Conservation (phyloP, 2,888 invertebrate genomes). For the Stenotaenia linearis region DNA sequence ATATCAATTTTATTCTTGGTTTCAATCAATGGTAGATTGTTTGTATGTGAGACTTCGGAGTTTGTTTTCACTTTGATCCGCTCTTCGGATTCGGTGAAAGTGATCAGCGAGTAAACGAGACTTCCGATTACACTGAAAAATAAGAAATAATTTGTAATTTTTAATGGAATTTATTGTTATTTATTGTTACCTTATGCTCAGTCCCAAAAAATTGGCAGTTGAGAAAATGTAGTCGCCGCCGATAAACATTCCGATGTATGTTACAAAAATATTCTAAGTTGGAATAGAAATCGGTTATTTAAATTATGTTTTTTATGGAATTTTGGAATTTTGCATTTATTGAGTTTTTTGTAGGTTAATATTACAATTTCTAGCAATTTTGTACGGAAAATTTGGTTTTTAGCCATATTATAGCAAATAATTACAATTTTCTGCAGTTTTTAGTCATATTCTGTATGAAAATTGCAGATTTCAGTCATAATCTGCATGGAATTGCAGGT, state of each 20-base stretch:
- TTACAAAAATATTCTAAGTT: constrained; percentile 92
- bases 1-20: neutral
- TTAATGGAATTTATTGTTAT: too few relatives aligned
- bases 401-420: too few relatives aligned
- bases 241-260: constrained; percentile 95
- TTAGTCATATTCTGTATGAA: too few relatives aligned
- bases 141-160: neutral
- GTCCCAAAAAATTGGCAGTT: constrained; percentile 87
- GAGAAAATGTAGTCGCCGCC: constrained; percentile 97
- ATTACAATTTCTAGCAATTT: too few relatives aligned
- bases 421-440: too few relatives aligned
- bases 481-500: too few relatives aligned
- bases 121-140: constrained; percentile 17
- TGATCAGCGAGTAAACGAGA: neutral
- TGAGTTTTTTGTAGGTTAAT: too few relatives aligned
- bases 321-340: too few relatives aligned
- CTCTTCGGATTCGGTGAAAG: constrained; percentile 27
- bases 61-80: neutral
- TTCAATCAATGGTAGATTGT: neutral
- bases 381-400: too few relatives aligned
- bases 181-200: constrained; percentile 76
- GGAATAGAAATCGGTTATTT: too few relatives aligned
- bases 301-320: too few relatives aligned
- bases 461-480: too few relatives aligned
- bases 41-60: neutral